Conservation (phyloP, 2,113 vertebrate genomes). For the Oncorhynchus tshawytscha region DNA sequence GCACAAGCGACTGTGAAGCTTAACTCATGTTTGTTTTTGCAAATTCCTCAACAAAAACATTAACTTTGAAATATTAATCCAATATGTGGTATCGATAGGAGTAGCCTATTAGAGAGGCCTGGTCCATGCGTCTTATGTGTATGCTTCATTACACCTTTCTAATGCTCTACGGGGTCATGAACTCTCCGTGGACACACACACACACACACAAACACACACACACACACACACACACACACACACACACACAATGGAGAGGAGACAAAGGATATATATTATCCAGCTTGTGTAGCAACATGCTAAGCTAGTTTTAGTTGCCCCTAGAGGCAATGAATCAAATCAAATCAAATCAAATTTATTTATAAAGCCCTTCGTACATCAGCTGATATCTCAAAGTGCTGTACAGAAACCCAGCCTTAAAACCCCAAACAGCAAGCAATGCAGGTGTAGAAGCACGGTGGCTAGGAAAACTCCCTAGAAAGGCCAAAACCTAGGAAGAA, state of each 20-base stretch:
- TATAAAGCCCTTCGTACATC: too few species aligned
- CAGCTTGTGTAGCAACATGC: constrained; percentile 8
- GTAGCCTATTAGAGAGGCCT: constrained; percentile 67
- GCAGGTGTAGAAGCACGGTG: too few species aligned
- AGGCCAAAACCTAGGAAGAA: too few species aligned
- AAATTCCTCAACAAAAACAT: constrained; percentile 80
- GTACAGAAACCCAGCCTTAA: too few species aligned
- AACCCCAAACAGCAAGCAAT: too few species aligned
- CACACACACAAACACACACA: constrained; percentile 21
- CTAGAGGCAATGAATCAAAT: background rate
- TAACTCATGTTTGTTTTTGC: constrained; percentile 76
- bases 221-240: constrained; percentile 12
- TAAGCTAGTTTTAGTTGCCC: constrained; percentile 14
- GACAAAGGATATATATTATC: constrained; percentile 28
- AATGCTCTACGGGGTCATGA: constrained; percentile 77
- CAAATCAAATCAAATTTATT: too few species aligned
- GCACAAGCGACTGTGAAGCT: constrained; percentile 76
- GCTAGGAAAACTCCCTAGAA: too few species aligned
- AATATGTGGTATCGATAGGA: constrained; percentile 78
- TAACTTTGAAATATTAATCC: constrained; percentile 83
- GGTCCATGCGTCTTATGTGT: constrained; percentile 67
- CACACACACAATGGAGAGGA: constrained; percentile 19
- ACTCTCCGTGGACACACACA: constrained; percentile 52
- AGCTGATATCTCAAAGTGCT: too few species aligned
- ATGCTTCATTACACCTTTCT: constrained; percentile 76